These are phyloP conservation scores for Romanogobio albipinnatus DNA, from an alignment of 2,113 vertebrate genomes.

Conservation along the genomic window DNA sequence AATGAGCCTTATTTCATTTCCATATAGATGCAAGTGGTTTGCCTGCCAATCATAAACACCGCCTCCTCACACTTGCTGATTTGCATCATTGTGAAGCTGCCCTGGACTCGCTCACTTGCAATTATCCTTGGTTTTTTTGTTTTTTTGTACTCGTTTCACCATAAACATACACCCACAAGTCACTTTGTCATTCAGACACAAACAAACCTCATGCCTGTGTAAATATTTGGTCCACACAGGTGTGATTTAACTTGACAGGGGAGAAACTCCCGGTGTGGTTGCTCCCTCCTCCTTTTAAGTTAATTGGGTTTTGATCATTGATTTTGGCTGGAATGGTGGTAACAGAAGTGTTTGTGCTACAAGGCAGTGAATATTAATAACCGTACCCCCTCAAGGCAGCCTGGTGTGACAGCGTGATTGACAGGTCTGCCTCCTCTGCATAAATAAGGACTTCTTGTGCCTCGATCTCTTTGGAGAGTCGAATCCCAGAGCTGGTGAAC, in stretches of 20 bases:
- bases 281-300: slow-evolving; percentile 47
- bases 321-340: slow-evolving; percentile 56
- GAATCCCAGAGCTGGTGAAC: slow-evolving; percentile 33
- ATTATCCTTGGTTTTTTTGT: slow-evolving; percentile 23
- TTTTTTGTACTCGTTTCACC: neutral
- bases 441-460: slow-evolving; percentile 35
- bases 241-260: slow-evolving; percentile 58
- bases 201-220: slow-evolving; percentile 42
- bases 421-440: slow-evolving; percentile 42
- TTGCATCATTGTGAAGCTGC: slow-evolving; percentile 33
- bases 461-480: slow-evolving; percentile 12
- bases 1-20: slow-evolving; percentile 13
- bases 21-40: slow-evolving; percentile 16
- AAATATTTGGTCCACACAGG: slow-evolving; percentile 56
- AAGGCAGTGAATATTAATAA: slow-evolving; percentile 58
- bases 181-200: neutral
- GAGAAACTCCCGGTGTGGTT: slow-evolving; percentile 20
- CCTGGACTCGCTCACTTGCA: slow-evolving; percentile 40
- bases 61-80: slow-evolving; percentile 20
- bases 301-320: slow-evolving; percentile 59
- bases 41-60: slow-evolving; percentile 29
- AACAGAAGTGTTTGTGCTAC: slow-evolving; percentile 27
- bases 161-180: slow-evolving; percentile 44
- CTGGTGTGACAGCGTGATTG: slow-evolving; percentile 22
- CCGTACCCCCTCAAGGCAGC: slow-evolving; percentile 36